Conservation (phyloP, 2,797 vertebrate genomes). For the Hippoglossus hippoglossus region DNA sequence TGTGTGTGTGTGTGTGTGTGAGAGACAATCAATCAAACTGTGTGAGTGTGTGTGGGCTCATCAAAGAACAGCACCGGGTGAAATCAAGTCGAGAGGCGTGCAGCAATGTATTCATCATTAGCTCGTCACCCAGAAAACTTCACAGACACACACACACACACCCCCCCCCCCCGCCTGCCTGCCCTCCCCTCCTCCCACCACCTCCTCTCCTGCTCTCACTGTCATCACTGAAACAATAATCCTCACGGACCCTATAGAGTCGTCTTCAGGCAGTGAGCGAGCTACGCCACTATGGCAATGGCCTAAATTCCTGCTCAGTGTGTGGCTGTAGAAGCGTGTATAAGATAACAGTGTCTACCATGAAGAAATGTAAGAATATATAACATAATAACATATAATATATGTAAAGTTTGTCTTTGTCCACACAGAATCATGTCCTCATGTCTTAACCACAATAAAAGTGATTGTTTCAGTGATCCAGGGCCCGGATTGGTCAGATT, state of each 20-base stretch:
- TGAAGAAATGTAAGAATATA: background rate
- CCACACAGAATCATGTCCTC: too few species aligned
- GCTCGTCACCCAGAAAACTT: constrained; percentile 20
- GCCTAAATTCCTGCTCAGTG: constrained; percentile 60
- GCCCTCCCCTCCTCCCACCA: background rate
- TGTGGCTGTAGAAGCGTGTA: constrained; percentile 1
- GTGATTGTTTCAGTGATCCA: background rate
- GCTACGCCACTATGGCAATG: constrained; percentile 68
- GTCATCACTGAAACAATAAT: constrained; percentile 39
- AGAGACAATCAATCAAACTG: constrained; percentile 9
- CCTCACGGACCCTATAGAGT: constrained; percentile 31
- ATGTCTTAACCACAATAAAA: too few species aligned
- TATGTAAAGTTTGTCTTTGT: background rate
- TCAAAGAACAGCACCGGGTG: constrained; percentile 51
- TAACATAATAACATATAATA: too few species aligned
- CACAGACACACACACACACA: constrained; percentile 18
- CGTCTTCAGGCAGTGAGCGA: constrained; percentile 47
- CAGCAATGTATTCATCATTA: constrained; percentile 49
- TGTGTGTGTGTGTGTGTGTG: constrained; percentile 31
- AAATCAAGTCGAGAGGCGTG: constrained; percentile 55
- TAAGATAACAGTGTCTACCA: background rate
- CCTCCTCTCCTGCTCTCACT: background rate
- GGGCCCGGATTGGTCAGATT: background rate
- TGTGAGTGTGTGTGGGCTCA: constrained; percentile 51
- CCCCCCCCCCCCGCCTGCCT: background rate